Conservation (phyloP, 64 coral and sea anemone genomes). For the Hydrozoanthus tunicans region DNA sequence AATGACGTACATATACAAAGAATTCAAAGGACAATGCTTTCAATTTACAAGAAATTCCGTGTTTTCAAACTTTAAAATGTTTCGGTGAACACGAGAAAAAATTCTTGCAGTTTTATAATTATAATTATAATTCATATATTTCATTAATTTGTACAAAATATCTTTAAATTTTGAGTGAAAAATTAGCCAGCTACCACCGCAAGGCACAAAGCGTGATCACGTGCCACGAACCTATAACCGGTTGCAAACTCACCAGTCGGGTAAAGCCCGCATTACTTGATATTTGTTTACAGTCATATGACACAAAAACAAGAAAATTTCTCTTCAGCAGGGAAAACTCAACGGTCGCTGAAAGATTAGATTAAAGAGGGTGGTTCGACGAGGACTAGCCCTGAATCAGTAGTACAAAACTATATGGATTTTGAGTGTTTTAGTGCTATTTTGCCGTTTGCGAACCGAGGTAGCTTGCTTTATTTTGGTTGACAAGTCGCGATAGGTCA, state of each 20-base stretch:
- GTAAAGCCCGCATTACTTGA: conserved; percentile 60
- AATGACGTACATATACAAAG: no score
- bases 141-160: no score
- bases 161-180: no score
- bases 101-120: no score
- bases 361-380: conserved; percentile 42
- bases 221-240: neutral
- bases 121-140: no score
- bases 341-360: neutral
- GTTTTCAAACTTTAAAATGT: no score
- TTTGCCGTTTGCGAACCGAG: neutral
- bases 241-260: conserved; percentile 35
- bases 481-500: neutral
- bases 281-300: neutral
- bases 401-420: neutral
- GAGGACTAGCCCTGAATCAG: conserved; percentile 13
- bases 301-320: conserved; percentile 44
- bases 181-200: no score
- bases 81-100: no score
- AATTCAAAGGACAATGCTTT: no score
- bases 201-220: neutral
- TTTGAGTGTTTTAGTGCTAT: conserved; percentile 2
- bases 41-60: no score
- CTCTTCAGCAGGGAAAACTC: neutral
- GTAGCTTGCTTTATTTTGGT: neutral